A percentile compares a stretch with the other conserved stretches of the same genome.
Evolutionary conservation across 2,888 invertebrate genomes (phyloP).

Genomic region (Xanthia togata): DNA sequence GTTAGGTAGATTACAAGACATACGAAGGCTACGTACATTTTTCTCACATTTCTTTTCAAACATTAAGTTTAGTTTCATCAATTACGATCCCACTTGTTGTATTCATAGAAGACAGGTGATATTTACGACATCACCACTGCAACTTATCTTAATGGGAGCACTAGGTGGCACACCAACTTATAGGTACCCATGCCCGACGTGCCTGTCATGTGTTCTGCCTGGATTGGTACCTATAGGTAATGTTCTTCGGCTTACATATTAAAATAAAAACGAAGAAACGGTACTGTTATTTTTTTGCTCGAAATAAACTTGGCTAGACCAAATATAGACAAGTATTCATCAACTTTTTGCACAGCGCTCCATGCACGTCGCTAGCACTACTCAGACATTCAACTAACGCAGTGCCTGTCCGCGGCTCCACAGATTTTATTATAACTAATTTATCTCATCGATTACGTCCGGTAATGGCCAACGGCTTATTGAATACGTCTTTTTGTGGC

Average conservation of each 20-base stretch:
- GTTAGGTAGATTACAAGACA: background rate
- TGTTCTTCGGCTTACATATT: background rate
- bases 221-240: background rate
- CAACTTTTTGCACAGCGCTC: constrained; percentile 44
- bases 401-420: constrained; percentile 69
- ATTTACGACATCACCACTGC: background rate
- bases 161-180: background rate
- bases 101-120: background rate
- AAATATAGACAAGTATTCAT: constrained; percentile 48
- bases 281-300: constrained; percentile 13
- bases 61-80: background rate
- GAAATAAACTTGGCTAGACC: constrained; percentile 28
- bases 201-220: background rate
- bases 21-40: background rate
- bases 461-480: constrained; percentile 89
- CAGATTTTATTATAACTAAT: constrained; percentile 88
- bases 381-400: constrained; percentile 68
- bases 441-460: constrained; percentile 89
- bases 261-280: no score
- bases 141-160: background rate
- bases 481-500: constrained; percentile 90
- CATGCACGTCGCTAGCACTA: constrained; percentile 36
- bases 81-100: background rate
- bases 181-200: no score
- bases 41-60: background rate